phyloP scores from a whole-genome alignment of 1,140 invertebrate species.

The Orius insidiosus region DNA sequence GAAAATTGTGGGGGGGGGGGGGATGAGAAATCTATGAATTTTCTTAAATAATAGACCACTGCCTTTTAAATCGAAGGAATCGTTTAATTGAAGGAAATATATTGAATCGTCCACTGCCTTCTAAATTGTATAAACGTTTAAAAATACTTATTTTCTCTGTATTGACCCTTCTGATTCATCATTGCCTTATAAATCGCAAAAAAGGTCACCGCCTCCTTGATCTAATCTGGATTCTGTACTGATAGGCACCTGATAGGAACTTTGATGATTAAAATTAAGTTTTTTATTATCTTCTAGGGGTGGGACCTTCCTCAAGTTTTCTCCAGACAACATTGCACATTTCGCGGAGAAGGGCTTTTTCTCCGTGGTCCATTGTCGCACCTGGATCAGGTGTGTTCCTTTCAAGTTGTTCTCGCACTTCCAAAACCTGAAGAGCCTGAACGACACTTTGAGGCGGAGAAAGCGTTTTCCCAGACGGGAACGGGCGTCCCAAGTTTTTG shows the following conservation, averaged over 20 bases:
- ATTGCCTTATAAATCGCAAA: slow-evolving; percentile 1
- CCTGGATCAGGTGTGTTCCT: slow-evolving; percentile 24
- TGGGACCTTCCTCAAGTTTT: slow-evolving; percentile 45
- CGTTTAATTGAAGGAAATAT: no score
- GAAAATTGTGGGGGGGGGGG: no score
- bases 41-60: no score
- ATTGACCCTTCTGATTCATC: background rate
- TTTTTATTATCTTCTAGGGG: slow-evolving; percentile 30
- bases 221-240: background rate
- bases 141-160: background rate
- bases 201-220: background rate
- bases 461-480: slow-evolving; percentile 12
- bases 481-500: slow-evolving; percentile 26
- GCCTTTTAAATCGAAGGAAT: no score
- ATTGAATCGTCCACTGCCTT: no score
- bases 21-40: no score
- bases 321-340: slow-evolving; percentile 84
- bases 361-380: slow-evolving; percentile 57
- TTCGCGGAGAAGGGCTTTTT: slow-evolving; percentile 82
- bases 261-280: slow-evolving; percentile 1
- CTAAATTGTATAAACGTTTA: no score
- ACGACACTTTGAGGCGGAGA: slow-evolving; percentile 72
- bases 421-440: slow-evolving; percentile 72
- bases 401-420: slow-evolving; percentile 77
- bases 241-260: slow-evolving; percentile 13